A percentile compares a stretch with the other conserved stretches of the same genome.
phyloP scores from a whole-genome alignment of 1,140 invertebrate genomes.

The Ips typographus region DNA sequence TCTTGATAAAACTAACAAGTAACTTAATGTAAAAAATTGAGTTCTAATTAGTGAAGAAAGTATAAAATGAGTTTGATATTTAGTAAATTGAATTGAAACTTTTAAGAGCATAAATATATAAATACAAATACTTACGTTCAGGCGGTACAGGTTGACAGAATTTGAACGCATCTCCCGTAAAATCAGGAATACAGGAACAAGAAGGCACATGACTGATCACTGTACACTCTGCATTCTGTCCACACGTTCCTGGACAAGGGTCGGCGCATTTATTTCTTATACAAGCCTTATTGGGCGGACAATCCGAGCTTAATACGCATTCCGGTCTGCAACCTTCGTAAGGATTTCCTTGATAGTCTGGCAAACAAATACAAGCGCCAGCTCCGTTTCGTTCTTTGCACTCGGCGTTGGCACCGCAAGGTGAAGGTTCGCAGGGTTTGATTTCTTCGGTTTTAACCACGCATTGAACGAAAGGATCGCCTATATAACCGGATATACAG shows the following conservation, averaged over 20 bases:
- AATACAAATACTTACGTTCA: conserved; percentile 39
- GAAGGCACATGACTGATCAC: conserved; percentile 76
- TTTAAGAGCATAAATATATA: too few relatives aligned
- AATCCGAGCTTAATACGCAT: conserved; percentile 77
- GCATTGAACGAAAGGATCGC: conserved; percentile 73
- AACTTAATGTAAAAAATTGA: too few relatives aligned
- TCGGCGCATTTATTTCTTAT: conserved; percentile 76
- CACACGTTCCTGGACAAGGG: conserved; percentile 79
- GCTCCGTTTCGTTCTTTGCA: conserved; percentile 64
- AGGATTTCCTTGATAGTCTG: conserved; percentile 76
- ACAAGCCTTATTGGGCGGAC: conserved; percentile 72
- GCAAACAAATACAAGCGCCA: conserved; percentile 71
- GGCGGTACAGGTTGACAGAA: conserved; percentile 40
- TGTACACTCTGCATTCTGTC: conserved; percentile 75
- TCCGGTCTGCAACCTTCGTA: conserved; percentile 77
- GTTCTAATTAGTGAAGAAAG: too few relatives aligned
- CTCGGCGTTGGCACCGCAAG: conserved; percentile 69
- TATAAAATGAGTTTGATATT: too few relatives aligned
- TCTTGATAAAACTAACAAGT: too few relatives aligned
- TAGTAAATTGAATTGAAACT: too few relatives aligned
- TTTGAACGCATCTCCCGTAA: conserved; percentile 71
- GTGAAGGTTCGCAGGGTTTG: conserved; percentile 50
- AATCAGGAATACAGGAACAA: conserved; percentile 74
- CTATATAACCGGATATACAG: conserved; percentile 71
- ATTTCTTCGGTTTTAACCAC: conserved; percentile 45